Evolutionary conservation across 1,140 invertebrate species (phyloP).

Genomic region (Tetraneura akinire): DNA sequence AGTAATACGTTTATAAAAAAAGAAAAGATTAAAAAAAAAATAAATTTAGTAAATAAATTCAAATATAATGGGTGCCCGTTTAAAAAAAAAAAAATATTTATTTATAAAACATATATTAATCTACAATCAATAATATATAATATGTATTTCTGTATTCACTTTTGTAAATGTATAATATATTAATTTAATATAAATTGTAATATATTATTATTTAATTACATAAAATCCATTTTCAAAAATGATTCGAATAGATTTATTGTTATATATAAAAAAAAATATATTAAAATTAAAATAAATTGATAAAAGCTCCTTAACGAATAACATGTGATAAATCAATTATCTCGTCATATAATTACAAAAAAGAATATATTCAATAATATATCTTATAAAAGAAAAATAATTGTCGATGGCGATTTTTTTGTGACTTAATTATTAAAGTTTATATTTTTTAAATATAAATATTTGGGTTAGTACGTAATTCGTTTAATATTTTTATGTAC

Average conservation of each 20-base stretch:
- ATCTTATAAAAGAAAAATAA: constrained; percentile 5
- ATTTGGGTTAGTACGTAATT: constrained; percentile 29
- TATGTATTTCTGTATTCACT: background rate
- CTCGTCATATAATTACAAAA: background rate
- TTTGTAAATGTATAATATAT: background rate
- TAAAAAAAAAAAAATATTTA: no score
- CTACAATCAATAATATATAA: background rate
- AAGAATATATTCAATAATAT: background rate
- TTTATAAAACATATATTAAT: no score
- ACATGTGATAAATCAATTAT: background rate
- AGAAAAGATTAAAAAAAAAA: no score
- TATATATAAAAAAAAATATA: constrained; percentile 4
- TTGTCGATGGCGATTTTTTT: background rate
- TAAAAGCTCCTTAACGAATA: background rate
- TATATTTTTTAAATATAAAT: background rate
- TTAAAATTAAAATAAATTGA: background rate
- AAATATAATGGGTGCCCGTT: no score
- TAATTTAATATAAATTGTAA: no score
- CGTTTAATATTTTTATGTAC: constrained; percentile 16
- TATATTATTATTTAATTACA: no score
- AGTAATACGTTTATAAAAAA: no score
- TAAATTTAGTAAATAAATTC: no score
- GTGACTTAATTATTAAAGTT: background rate
- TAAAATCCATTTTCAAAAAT: background rate
- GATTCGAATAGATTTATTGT: background rate